phyloP scores from a whole-genome alignment of 1,140 invertebrate genomes.

The Papilio dardanus region DNA sequence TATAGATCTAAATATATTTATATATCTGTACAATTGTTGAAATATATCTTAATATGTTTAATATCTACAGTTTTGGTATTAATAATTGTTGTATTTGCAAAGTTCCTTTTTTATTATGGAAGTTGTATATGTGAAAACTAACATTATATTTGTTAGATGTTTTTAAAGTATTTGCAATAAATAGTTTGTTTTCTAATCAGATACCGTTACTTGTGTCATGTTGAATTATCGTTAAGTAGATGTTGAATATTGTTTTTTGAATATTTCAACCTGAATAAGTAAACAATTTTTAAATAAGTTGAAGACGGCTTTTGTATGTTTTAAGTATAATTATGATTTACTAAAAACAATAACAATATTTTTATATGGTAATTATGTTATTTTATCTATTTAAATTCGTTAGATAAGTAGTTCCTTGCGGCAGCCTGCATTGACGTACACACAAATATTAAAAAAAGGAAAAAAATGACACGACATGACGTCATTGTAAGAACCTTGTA shows the following conservation, averaged over 20 bases:
- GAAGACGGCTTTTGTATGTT: neutral
- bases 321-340: neutral
- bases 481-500: neutral
- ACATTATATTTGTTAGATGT: neutral
- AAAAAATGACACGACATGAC: neutral
- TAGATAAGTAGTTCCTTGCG: neutral
- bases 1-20: neutral
- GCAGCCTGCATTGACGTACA: neutral
- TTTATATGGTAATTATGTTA: neutral
- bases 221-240: neutral
- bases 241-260: neutral
- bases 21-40: constrained; percentile 15
- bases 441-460: neutral
- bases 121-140: neutral
- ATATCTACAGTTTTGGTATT: neutral
- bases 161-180: neutral
- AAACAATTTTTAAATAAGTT: neutral
- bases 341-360: neutral
- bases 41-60: neutral
- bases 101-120: neutral
- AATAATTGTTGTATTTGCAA: neutral
- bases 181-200: neutral
- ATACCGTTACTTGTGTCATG: neutral
- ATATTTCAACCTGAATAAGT: neutral
- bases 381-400: neutral